phyloP scores from a whole-genome alignment of 2,888 invertebrate genomes.

The Agonopterix alstromeriana region DNA sequence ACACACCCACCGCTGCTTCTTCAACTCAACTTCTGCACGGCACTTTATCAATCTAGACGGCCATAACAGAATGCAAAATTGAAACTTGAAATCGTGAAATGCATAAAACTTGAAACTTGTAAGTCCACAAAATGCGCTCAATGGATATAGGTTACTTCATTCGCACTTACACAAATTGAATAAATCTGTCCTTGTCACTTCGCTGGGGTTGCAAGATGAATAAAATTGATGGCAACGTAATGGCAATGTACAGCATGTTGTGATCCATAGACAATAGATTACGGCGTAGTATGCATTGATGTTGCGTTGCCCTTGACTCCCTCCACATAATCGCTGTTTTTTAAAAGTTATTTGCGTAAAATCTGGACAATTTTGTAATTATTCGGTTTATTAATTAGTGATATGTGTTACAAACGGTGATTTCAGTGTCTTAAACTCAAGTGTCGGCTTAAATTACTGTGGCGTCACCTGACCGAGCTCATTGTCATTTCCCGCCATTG shows the following conservation, averaged over 20 bases:
- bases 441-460: slow-evolving; percentile 44
- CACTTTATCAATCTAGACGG: too few relatives aligned
- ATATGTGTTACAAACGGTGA: slow-evolving; percentile 31
- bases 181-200: too few relatives aligned
- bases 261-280: slow-evolving; percentile 30
- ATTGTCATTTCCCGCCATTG: slow-evolving; percentile 79
- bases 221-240: slow-evolving; percentile 4
- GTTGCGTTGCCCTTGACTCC: slow-evolving; percentile 70
- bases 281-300: slow-evolving; percentile 51
- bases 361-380: slow-evolving; percentile 25
- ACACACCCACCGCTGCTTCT: too few relatives aligned
- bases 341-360: slow-evolving; percentile 36
- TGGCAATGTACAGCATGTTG: neutral
- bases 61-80: too few relatives aligned
- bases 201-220: neutral
- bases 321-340: slow-evolving; percentile 58
- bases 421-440: slow-evolving; percentile 23
- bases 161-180: too few relatives aligned
- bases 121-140: too few relatives aligned
- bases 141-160: too few relatives aligned
- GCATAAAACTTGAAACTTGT: too few relatives aligned
- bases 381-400: slow-evolving; percentile 17
- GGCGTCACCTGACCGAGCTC: slow-evolving; percentile 75
- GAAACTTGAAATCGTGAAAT: too few relatives aligned
- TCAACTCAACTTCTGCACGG: too few relatives aligned